phyloP scores from a whole-genome alignment of 2,113 vertebrate genomes.

The Circaetus gallicus region DNA sequence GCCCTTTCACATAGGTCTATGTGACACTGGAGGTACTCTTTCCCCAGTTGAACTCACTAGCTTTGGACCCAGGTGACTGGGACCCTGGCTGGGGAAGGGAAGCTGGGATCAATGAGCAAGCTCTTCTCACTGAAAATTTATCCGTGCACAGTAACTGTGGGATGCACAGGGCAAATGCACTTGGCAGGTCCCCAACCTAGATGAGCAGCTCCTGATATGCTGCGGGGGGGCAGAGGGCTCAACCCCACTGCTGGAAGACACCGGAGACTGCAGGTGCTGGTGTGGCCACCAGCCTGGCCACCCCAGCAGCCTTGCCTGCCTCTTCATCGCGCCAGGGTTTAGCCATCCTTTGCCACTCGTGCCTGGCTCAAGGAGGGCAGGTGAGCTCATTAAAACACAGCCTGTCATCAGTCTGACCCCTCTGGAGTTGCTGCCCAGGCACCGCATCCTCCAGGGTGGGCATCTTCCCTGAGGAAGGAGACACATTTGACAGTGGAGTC shows the following conservation, averaged over 20 bases:
- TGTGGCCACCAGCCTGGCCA: not conserved
- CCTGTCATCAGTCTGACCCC: not conserved
- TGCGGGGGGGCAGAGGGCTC: accelerated
- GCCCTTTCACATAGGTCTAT: accelerated
- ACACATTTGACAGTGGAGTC: not conserved
- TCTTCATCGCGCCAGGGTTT: not conserved
- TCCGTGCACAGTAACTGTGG: not conserved
- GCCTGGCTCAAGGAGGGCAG: not conserved
- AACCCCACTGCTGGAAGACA: not conserved
- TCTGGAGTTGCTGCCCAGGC: not conserved
- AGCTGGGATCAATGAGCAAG: not conserved
- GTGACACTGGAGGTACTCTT: not conserved
- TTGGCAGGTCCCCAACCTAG: accelerated
- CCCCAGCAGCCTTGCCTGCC: not conserved
- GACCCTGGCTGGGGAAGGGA: not conserved
- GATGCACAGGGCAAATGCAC: accelerated
- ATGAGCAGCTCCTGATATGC: not conserved
- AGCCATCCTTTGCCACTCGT: not conserved
- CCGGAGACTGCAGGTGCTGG: accelerated
- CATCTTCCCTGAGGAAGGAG: not conserved
- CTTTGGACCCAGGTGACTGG: not conserved
- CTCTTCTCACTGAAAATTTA: not conserved
- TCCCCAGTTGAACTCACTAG: not conserved
- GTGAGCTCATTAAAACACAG: not conserved
- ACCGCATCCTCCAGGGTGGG: accelerated